Conservation (phyloP, 2,888 invertebrate genomes). For the Torymus aiolomorphi region DNA sequence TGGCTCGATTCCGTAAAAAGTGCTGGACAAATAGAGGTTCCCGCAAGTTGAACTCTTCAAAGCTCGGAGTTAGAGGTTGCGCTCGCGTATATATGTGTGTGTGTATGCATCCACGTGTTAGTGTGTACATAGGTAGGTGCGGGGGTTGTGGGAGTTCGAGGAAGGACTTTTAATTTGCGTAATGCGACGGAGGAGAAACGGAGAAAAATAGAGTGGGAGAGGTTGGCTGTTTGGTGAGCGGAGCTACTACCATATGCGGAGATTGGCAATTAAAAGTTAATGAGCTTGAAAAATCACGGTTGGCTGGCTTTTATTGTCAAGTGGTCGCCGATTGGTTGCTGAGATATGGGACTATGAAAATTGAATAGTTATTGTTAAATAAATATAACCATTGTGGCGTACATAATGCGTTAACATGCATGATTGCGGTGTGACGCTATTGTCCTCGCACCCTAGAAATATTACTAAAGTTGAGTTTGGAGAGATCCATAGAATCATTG, state of each 20-base stretch:
- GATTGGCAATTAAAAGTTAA: conserved; percentile 22
- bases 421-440: no score
- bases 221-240: no score
- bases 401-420: no score
- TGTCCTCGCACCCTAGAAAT: no score
- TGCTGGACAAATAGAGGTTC: conserved; percentile 33
- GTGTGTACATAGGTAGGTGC: neutral
- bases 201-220: neutral
- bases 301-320: no score
- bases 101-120: neutral
- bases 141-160: neutral
- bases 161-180: conserved; percentile 33
- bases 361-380: no score
- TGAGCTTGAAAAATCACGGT: neutral
- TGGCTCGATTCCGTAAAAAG: conserved; percentile 20
- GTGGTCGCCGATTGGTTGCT: no score
- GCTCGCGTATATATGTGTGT: neutral
- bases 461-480: no score
- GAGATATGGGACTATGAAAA: no score
- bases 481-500: no score
- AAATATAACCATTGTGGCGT: no score
- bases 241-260: neutral
- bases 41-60: neutral
- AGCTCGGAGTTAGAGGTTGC: neutral
- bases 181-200: neutral